A percentile compares a stretch with the other conserved stretches of the same genome.
Evolutionary conservation across 2,113 vertebrate genomes (phyloP).

Genomic region (Nannospalax galili): DNA sequence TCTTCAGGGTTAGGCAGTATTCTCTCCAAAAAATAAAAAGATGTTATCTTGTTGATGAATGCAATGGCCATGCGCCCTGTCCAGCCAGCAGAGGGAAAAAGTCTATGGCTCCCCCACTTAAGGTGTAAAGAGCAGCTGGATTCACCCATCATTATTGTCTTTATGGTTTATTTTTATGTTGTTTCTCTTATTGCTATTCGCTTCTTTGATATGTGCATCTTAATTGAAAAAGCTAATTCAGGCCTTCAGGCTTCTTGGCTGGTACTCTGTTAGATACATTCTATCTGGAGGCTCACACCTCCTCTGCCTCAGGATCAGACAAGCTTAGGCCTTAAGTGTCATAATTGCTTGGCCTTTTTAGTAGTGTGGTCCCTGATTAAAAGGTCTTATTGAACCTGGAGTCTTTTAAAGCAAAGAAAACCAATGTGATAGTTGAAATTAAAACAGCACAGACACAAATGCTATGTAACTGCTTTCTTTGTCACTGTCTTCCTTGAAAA

Average conservation of each 20-base stretch:
- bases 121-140: not conserved
- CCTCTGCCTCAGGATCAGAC: not conserved
- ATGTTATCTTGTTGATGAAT: slow-evolving; percentile 29
- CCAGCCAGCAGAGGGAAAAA: not conserved
- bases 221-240: slow-evolving; percentile 44
- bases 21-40: not conserved
- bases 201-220: slow-evolving; percentile 41
- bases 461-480: slow-evolving; percentile 60
- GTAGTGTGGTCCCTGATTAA: slow-evolving; percentile 39
- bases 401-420: slow-evolving; percentile 39
- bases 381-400: slow-evolving; percentile 58
- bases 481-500: slow-evolving; percentile 55
- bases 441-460: slow-evolving; percentile 9
- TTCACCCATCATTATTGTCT: not conserved
- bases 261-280: not conserved
- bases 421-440: slow-evolving; percentile 56
- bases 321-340: not conserved
- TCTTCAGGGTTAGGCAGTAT: not conserved
- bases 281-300: slow-evolving; percentile 41
- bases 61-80: not conserved
- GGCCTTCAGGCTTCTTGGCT: not conserved
- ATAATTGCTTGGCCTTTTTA: slow-evolving; percentile 52
- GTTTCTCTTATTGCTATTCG: not conserved
- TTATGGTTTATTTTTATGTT: not conserved
- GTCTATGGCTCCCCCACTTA: not conserved